Percentiles rank a stretch among this genome's conserved stretches.
Conservation (phyloP, 2,113 vertebrate genomes). For the Petrocephalus microphthalmus region DNA sequence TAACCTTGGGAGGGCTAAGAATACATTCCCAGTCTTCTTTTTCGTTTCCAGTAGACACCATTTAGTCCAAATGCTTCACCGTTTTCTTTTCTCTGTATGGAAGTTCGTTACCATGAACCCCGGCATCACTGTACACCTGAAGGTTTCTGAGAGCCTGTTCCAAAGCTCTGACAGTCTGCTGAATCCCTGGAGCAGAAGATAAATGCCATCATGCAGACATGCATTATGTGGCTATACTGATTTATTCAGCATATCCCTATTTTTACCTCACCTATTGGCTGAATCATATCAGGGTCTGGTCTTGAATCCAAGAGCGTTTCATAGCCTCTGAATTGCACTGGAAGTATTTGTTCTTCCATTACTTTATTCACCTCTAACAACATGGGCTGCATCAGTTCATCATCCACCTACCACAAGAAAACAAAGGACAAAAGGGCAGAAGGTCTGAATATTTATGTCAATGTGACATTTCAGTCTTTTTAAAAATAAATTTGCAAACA, state of each 20-base stretch:
- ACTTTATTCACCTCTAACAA: conserved; percentile 15
- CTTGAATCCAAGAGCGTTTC: conserved; percentile 54
- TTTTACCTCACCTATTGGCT: conserved; percentile 58
- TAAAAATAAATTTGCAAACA: not conserved
- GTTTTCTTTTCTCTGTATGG: conserved; percentile 53
- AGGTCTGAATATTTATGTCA: not conserved
- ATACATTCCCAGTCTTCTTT: not conserved
- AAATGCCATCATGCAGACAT: not conserved
- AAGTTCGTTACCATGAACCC: conserved; percentile 50
- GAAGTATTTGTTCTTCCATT: conserved; percentile 30
- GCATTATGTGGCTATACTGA: not conserved
- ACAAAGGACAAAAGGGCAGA: not conserved
- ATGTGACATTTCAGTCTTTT: not conserved
- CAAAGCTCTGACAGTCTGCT: conserved; percentile 64
- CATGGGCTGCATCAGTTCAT: conserved; percentile 27
- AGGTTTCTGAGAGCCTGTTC: conserved; percentile 62
- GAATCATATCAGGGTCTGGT: conserved; percentile 45
- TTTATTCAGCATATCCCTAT: not conserved
- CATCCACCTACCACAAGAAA: conserved; percentile 35
- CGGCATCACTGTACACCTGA: conserved; percentile 52
- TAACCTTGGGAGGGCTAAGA: not conserved
- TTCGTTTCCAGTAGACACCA: not conserved
- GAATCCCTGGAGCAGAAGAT: conserved; percentile 62
- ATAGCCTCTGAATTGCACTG: conserved; percentile 46
- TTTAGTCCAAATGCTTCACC: conserved; percentile 44